Base-by-base conservation (phyloP, 2,113 vertebrate species). In the Triplophysa rosa region DNA sequence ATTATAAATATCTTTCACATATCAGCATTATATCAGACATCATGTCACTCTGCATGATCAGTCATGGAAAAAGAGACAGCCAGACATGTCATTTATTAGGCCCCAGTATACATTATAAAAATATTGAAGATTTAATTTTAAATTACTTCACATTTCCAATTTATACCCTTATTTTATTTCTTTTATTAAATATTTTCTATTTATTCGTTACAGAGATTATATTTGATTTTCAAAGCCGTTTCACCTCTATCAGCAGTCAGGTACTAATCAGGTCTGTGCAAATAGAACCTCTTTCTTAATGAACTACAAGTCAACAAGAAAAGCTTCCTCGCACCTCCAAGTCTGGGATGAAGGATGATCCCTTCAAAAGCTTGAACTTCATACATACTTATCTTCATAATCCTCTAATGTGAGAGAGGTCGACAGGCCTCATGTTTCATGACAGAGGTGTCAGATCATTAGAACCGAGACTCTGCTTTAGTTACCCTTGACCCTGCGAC, bases 311-410 rank as follows among this genome's bases (percentile, higher is more conserved):
- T 49, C 45, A 70, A 45, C 68, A 77, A 78, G 24, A 75, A 68
- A 13, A 61, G 49, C 42, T 24, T 59, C 68, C 63, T 87, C 72
- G 12, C 86, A 70, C 84, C 86, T 84, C 77, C 16, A 12, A 26
- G 86, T 87, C 86, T 87, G 77, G 67, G 17, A 23, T 23, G n/a
- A n/a, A n/a, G 56, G 59, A 81, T 33, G 54, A 66, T 54, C 72
- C 59, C 75, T 65, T 82, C 63, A 78, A 79, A 83, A 68, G 71
- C 65, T 59, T 62, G 24, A 26, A 21, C 58, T 79, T 67, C 58
- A 29, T 72, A 45, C 40, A 58, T 37, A 24, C 80, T 78, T 80
- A 83, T 82, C 83, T 80, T 67, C 62, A 56, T 83, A 49, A 78
- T 70, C 74, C 79, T 23, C 78, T 78, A 80, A 82, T 73, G 81